Conservation (phyloP, 2,797 vertebrate species). For the Harpagifer antarcticus region DNA sequence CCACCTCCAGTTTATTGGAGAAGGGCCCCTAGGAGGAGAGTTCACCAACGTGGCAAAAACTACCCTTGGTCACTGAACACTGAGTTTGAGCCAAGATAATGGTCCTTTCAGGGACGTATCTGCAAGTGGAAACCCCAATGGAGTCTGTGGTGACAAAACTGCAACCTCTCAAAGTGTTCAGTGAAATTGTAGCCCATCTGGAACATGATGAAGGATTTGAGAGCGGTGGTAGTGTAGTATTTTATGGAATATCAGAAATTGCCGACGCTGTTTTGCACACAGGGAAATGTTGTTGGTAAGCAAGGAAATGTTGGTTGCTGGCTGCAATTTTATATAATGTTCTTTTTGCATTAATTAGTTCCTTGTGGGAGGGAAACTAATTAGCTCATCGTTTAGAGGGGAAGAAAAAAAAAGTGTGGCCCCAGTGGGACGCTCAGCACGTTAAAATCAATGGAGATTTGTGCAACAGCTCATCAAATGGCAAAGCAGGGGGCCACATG, state of each 20-base stretch:
- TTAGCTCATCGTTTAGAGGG: slow-evolving; percentile 44
- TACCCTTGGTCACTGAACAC: neutral
- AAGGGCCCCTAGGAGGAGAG: slow-evolving; percentile 34
- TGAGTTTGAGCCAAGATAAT: slow-evolving; percentile 39
- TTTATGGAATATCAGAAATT: slow-evolving; percentile 9
- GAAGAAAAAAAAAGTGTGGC: slow-evolving; percentile 8
- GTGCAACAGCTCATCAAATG: slow-evolving; percentile 57
- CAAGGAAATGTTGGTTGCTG: slow-evolving; percentile 20
- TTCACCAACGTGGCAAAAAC: slow-evolving; percentile 57
- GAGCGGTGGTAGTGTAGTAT: neutral
- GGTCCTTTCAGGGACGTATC: slow-evolving; percentile 1
- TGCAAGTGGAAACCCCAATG: neutral
- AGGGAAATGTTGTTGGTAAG: slow-evolving; percentile 18
- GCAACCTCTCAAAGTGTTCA: neutral
- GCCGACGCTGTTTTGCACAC: slow-evolving; percentile 16
- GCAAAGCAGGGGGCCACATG: slow-evolving; percentile 24
- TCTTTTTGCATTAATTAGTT: slow-evolving; percentile 44
- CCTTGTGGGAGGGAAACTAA: slow-evolving; percentile 45
- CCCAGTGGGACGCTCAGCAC: slow-evolving; percentile 37
- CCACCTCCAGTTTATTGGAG: slow-evolving; percentile 38
- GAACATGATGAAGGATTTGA: slow-evolving; percentile 7
- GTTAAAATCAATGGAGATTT: slow-evolving; percentile 65
- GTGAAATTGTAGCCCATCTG: slow-evolving; percentile 11
- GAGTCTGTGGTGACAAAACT: neutral
- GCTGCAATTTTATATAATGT: slow-evolving; percentile 9